Conservation (phyloP, 2,113 vertebrate genomes). For the Psephotus haematonotus region DNA sequence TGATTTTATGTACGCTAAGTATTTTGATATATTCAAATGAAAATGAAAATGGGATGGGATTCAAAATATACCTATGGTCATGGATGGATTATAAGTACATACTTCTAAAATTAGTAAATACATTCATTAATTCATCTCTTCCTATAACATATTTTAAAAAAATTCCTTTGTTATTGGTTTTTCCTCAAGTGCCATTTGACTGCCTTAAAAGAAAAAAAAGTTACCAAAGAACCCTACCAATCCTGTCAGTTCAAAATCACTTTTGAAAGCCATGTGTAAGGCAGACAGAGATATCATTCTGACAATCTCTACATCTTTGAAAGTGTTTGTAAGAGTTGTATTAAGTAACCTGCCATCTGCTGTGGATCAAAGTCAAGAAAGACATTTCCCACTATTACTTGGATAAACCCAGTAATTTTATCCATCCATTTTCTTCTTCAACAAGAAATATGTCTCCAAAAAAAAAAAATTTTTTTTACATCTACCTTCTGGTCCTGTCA, state of each 20-base stretch:
- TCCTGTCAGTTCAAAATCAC: constrained; percentile 1
- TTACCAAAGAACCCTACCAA: not conserved
- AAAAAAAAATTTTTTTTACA: not conserved
- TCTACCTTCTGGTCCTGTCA: not conserved
- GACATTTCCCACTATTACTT: not conserved
- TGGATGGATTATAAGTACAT: not conserved
- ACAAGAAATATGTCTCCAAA: not conserved
- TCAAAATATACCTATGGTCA: not conserved
- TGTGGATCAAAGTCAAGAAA: not conserved
- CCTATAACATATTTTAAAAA: not conserved
- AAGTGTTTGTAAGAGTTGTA: not conserved
- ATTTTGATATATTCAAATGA: not conserved
- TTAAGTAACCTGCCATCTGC: not conserved
- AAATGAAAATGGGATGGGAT: not conserved
- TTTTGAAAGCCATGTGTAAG: not conserved
- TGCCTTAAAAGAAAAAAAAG: not conserved
- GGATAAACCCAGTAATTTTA: not conserved
- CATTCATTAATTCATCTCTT: not conserved
- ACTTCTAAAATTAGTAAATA: not conserved
- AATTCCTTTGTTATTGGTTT: not conserved
- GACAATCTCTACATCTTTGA: not conserved
- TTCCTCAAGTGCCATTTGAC: not conserved
- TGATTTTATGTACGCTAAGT: not conserved
- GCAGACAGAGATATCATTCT: not conserved
- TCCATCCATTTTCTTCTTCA: not conserved